A percentile compares a stretch with the other conserved stretches of the same genome.
Evolutionary conservation across 2,888 invertebrate genomes (phyloP).

Genomic region (Chouioia cunea): DNA sequence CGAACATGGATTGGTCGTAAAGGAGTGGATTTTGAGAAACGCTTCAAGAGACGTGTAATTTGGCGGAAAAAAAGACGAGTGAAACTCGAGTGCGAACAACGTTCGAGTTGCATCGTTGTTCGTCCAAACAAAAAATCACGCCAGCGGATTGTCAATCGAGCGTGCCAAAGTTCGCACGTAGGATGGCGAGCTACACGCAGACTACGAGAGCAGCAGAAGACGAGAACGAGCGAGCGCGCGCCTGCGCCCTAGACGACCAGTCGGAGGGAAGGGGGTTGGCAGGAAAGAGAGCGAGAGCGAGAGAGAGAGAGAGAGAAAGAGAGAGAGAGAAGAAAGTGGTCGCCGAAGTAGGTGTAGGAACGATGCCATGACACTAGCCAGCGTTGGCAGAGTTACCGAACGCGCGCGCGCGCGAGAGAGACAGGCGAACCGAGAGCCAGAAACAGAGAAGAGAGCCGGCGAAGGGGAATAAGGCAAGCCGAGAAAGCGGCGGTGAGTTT

Average conservation of each 20-base stretch:
- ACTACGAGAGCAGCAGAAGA: not conserved
- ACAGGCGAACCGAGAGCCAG: not conserved
- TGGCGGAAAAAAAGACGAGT: too few species aligned
- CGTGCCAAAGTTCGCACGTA: too few species aligned
- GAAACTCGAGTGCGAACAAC: too few species aligned
- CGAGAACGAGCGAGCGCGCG: not conserved
- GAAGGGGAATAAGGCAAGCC: not conserved
- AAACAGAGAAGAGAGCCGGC: not conserved
- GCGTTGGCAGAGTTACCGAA: not conserved
- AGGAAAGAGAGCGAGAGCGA: not conserved
- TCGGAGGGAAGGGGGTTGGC: too few species aligned
- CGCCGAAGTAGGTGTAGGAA: not conserved
- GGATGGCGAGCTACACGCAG: too few species aligned
- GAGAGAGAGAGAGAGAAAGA: not conserved
- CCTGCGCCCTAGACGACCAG: not conserved
- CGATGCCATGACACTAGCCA: too few species aligned
- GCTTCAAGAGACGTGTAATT: too few species aligned
- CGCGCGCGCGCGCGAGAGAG: not conserved
- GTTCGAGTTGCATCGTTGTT: too few species aligned
- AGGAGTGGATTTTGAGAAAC: too few species aligned
- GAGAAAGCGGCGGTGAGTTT: not conserved
- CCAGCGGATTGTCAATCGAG: too few species aligned
- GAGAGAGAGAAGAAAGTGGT: not conserved
- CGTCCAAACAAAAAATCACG: too few species aligned
- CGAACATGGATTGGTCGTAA: too few species aligned